Conservation (phyloP, 1,140 invertebrate genomes). For the Littorina saxatilis region DNA sequence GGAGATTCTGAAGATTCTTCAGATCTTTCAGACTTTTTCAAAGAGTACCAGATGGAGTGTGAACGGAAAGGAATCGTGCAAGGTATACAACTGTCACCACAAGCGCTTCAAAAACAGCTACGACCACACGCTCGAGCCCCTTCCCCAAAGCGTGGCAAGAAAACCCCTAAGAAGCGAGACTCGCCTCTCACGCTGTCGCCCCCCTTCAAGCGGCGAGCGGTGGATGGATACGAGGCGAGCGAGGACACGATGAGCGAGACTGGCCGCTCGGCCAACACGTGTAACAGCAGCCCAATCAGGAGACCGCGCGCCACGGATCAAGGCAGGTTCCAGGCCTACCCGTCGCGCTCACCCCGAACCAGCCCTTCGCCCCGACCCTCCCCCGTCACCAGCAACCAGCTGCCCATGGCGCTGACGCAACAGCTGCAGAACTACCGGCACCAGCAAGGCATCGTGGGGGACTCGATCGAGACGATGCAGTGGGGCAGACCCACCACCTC, state of each 20-base stretch:
- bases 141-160: too few species aligned
- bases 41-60: background rate
- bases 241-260: background rate
- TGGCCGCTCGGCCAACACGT: background rate
- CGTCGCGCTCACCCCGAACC: background rate
- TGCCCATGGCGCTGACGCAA: background rate
- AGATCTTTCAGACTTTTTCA: background rate
- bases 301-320: background rate
- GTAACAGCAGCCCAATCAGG: background rate
- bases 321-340: background rate
- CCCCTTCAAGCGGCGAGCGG: background rate
- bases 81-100: background rate
- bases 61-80: background rate
- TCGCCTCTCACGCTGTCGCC: background rate
- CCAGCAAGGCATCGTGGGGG: slow-evolving; percentile 23
- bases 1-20: background rate
- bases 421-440: slow-evolving; percentile 22
- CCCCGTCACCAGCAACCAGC: background rate
- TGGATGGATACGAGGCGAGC: background rate
- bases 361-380: background rate
- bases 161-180: background rate
- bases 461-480: background rate
- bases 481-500: background rate
- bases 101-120: too few species aligned
- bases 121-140: too few species aligned